phyloP scores from a whole-genome alignment of 2,113 vertebrate genomes.

The Cranoglanis bouderius region DNA sequence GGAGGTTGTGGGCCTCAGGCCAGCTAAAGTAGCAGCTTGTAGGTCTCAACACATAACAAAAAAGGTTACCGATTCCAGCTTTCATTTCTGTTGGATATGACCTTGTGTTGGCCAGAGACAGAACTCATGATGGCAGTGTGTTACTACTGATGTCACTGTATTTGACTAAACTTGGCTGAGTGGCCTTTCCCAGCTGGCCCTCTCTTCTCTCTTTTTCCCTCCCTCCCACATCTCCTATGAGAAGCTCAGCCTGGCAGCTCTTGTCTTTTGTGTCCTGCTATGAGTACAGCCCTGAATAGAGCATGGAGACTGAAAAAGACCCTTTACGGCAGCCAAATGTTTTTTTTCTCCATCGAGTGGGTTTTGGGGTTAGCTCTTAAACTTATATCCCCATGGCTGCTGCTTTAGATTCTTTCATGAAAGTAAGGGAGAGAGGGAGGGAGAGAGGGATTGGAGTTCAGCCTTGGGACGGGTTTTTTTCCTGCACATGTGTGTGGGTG shows the following conservation, averaged over 20 bases:
- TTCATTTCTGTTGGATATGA: neutral
- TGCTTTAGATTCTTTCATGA: conserved; percentile 24
- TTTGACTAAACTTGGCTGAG: conserved; percentile 25
- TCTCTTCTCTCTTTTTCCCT: neutral
- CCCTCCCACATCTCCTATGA: conserved; percentile 15
- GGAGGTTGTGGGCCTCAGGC: neutral
- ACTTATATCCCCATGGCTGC: conserved; percentile 26
- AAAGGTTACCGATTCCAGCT: neutral
- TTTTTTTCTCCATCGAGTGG: conserved; percentile 20
- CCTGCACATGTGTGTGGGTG: conserved; percentile 17
- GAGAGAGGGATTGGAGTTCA: neutral
- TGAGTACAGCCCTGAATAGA: conserved; percentile 30
- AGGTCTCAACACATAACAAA: neutral
- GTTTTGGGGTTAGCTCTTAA: conserved; percentile 29
- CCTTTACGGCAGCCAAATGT: conserved; percentile 25
- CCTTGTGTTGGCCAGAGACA: neutral
- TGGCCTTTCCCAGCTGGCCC: conserved; percentile 15
- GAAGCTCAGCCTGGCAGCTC: conserved; percentile 27
- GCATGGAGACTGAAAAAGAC: conserved; percentile 16
- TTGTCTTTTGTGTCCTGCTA: conserved; percentile 36
- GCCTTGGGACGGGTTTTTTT: neutral
- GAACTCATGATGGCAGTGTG: neutral
- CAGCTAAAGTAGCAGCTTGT: neutral
- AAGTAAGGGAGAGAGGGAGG: neutral
- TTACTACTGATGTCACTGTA: conserved; percentile 11